Conservation (phyloP, 2,113 vertebrate genomes). For the Oryzias woworae region DNA sequence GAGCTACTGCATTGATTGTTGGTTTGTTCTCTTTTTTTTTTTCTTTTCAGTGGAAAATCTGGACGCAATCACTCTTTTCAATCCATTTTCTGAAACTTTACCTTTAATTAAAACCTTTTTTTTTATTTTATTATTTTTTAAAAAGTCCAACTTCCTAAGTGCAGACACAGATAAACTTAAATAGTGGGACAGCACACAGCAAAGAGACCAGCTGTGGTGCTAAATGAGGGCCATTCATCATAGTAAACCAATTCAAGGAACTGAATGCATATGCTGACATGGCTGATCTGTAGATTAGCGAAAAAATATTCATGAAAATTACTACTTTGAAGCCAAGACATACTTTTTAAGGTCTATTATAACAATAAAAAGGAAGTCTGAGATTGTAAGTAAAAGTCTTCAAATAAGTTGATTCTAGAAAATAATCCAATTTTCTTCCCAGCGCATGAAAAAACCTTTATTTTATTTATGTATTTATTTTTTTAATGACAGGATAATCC, state of each 20-base stretch:
- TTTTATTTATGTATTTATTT: too few relatives aligned
- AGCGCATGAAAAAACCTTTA: too few relatives aligned
- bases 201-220: conserved; percentile 60
- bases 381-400: too few relatives aligned
- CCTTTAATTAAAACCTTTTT: conserved; percentile 7
- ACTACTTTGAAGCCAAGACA: conserved; percentile 22
- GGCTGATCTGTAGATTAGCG: conserved; percentile 57
- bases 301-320: conserved; percentile 36
- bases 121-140: background rate
- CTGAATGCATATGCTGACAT: conserved; percentile 65
- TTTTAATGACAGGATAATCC: too few relatives aligned
- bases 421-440: too few relatives aligned
- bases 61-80: background rate
- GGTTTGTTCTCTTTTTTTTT: background rate
- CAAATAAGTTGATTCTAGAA: too few relatives aligned
- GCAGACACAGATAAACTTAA: conserved; percentile 34
- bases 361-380: background rate
- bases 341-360: conserved; percentile 16
- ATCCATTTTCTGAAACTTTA: background rate
- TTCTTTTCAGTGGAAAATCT: background rate
- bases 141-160: conserved; percentile 28
- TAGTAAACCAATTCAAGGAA: conserved; percentile 63
- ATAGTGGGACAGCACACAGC: conserved; percentile 44
- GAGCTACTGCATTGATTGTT: background rate
- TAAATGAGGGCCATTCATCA: conserved; percentile 74